Percentiles rank a stretch among this genome's conserved stretches.
Conservation (phyloP, 2,797 vertebrate species). For the Argentina silus region DNA sequence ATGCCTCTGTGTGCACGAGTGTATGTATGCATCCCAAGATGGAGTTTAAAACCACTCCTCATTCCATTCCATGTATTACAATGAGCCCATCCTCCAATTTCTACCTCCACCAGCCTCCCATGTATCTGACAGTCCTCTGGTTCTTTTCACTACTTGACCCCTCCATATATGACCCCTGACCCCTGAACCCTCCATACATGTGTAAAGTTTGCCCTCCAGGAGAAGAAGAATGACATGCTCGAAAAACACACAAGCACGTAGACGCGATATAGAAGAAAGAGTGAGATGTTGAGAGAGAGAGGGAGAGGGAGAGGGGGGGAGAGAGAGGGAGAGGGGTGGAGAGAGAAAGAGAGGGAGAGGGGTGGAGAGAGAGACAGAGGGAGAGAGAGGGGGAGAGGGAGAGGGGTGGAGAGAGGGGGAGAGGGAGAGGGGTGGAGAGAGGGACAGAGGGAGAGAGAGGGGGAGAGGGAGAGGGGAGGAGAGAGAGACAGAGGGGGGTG, state of each 20-base stretch:
- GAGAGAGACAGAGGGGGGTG: background rate
- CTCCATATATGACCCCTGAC: background rate
- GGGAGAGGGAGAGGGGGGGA: slow-evolving; percentile 12
- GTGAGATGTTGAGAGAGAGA: background rate
- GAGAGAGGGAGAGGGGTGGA: slow-evolving; percentile 2
- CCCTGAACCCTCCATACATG: background rate
- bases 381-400: slow-evolving; percentile 38
- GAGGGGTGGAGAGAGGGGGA: slow-evolving; percentile 20
- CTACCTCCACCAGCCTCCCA: too few relatives aligned
- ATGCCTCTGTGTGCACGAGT: background rate
- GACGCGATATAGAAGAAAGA: slow-evolving; percentile 1
- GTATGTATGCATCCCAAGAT: background rate
- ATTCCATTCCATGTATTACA: too few relatives aligned
- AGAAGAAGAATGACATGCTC: slow-evolving; percentile 22
- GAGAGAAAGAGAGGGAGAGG: slow-evolving; percentile 38
- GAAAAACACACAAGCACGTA: slow-evolving; percentile 16
- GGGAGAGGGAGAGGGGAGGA: slow-evolving; percentile 17
- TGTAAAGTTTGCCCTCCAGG: background rate
- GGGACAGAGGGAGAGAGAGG: background rate
- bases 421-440: slow-evolving; percentile 10
- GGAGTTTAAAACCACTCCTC: too few relatives aligned
- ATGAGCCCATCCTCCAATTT: too few relatives aligned
- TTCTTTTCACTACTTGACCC: background rate
- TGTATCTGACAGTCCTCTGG: background rate
- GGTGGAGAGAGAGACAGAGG: slow-evolving; percentile 20